These are phyloP conservation scores for Pteruthius melanotis DNA, from an alignment of 2,113 vertebrate species.

Conservation along the genomic window DNA sequence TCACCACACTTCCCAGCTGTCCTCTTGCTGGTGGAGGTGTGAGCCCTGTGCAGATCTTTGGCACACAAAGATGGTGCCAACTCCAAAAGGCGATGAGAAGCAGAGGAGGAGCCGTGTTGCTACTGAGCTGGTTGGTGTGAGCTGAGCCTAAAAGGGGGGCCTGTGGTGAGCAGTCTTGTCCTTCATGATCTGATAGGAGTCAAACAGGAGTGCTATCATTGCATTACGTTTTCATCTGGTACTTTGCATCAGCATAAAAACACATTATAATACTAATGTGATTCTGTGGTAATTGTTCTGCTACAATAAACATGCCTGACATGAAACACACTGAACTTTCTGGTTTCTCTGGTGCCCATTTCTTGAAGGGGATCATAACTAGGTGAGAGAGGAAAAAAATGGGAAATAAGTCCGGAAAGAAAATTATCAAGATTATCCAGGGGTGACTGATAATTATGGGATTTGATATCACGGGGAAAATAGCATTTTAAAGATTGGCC, in stretches of 20 bases:
- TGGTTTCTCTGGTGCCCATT: neutral
- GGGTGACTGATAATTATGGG: neutral
- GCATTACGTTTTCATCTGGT: neutral
- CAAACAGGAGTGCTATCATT: neutral
- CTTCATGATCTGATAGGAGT: neutral
- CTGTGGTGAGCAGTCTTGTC: neutral
- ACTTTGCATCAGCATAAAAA: neutral
- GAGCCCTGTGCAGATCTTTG: neutral
- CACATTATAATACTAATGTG: neutral
- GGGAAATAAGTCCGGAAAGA: neutral
- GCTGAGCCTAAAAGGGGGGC: neutral
- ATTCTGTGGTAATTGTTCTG: neutral
- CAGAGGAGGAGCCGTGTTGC: neutral
- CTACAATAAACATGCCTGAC: neutral
- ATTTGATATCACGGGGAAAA: neutral
- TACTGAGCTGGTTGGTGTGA: neutral
- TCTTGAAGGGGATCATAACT: neutral
- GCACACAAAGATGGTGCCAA: rapidly evolving
- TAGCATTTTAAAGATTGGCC: neutral
- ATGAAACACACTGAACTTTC: neutral
- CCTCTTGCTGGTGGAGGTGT: neutral
- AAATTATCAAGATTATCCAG: neutral
- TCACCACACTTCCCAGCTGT: neutral
- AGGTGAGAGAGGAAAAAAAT: neutral
- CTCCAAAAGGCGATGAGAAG: neutral